These are phyloP conservation scores for Penaeus monodon DNA, from an alignment of 2,888 invertebrate genomes.

Conservation along the genomic window DNA sequence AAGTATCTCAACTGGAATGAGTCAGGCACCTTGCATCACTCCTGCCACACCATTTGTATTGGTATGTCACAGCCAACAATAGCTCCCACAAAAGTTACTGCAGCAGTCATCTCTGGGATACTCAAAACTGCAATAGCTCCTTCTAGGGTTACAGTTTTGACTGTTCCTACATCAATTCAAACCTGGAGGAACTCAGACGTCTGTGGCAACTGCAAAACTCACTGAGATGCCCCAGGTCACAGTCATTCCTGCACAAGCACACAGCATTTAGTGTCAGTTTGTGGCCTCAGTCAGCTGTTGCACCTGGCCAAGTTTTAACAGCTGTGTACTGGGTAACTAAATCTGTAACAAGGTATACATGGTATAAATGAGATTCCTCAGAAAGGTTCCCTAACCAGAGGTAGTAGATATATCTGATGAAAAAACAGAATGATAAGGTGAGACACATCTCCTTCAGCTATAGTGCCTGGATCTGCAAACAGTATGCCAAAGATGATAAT, in stretches of 20 bases:
- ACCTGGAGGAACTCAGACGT: background rate
- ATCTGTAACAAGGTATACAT: constrained; percentile 13
- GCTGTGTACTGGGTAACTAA: constrained; percentile 7
- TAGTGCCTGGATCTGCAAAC: no score
- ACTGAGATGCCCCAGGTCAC: constrained; percentile 18
- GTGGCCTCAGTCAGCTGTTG: constrained; percentile 26
- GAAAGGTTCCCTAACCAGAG: background rate
- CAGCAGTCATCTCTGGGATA: constrained; percentile 12
- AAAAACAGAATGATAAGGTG: no score
- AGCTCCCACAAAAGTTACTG: constrained; percentile 26
- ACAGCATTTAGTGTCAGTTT: constrained; percentile 29
- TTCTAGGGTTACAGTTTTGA: background rate
- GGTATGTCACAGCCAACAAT: constrained; percentile 32
- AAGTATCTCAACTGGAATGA: constrained; percentile 36
- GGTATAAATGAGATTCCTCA: constrained; percentile 36
- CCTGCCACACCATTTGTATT: constrained; percentile 23
- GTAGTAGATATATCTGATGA: no score
- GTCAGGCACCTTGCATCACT: constrained; percentile 39
- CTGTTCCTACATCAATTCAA: background rate
- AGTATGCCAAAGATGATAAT: no score
- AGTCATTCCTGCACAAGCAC: constrained; percentile 22
- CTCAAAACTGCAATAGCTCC: constrained; percentile 13
- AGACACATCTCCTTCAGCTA: no score
- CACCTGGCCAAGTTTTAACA: constrained; percentile 15
- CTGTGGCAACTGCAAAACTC: constrained; percentile 27